Base-by-base conservation (phyloP, 1,140 invertebrate genomes). In the Chionoecetes opilio region DNA sequence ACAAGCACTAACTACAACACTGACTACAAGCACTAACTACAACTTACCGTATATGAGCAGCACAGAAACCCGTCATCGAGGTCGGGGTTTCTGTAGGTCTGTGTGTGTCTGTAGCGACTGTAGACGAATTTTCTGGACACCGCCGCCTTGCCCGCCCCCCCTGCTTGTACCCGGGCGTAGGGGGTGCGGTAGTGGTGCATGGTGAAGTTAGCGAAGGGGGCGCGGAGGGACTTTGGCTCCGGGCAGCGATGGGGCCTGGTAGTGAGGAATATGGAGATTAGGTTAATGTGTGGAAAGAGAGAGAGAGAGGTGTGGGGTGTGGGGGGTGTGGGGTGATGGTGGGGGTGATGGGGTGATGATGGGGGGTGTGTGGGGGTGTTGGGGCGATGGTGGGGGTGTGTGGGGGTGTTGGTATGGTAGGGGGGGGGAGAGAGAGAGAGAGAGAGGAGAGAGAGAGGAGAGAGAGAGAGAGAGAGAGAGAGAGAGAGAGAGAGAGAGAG, bases 201-300 rank as follows among this genome's bases (percentile, higher is more conserved):
- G 82, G 98, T 97, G 93, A 98, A 97, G 97, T 99, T 99, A 0
- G 97, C 97, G 29, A 98, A 98, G 1, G 98, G 97, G 95, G 97
- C 97, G 96, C 98, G 98, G 95, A 98, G 98, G 95, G 98, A 98
- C 96, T 98, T 98, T 0, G 98, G 98, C 97, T 99, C 99, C 21
- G 99, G 98, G 97, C 99, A 99, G 97, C 99, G 98, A 97, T 99
- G 99, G 5, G 99, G 99, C 94, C 98, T 96, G 95, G 31, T 32
- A 35, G 63, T 88, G 37, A 29, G 29, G 3, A 31, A 0, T 17
- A 6, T n/a, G 21, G 63, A 75, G 63, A 8, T 75, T 2, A n/a
- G 63, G 63, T 26, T 75, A 2, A 21, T 46, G 41, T 46, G 14
- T 46, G 14, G 38, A 41, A 14, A 41, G 38, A 41, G 38, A 41